A percentile compares a stretch with the other conserved stretches of the same genome.
Evolutionary conservation across 2,797 vertebrate species (phyloP).

Genomic region (Tapera naevia): DNA sequence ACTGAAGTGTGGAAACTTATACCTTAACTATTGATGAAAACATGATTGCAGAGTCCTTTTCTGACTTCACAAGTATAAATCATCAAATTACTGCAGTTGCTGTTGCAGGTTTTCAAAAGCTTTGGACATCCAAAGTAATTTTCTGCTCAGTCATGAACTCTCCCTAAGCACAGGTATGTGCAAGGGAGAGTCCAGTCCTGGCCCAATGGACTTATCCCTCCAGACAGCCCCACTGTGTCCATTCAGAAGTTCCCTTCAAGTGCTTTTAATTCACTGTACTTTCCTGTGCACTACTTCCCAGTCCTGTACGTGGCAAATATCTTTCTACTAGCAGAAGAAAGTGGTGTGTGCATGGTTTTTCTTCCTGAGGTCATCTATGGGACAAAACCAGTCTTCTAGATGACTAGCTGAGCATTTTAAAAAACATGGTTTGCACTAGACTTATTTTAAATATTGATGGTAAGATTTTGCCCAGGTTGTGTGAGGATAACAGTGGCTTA

Average conservation of each 20-base stretch:
- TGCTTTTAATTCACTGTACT: background rate
- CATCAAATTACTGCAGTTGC: background rate
- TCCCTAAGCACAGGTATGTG: no score
- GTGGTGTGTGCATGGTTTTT: slow-evolving; percentile 4
- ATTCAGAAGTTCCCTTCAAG: background rate
- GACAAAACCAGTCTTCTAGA: slow-evolving; percentile 19
- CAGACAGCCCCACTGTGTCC: background rate
- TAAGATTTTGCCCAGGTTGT: slow-evolving; percentile 52
- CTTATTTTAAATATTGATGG: slow-evolving; percentile 57
- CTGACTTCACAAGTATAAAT: background rate
- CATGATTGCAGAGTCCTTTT: background rate
- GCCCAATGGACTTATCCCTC: background rate
- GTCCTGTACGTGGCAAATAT: background rate
- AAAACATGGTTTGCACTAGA: background rate
- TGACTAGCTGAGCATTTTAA: slow-evolving; percentile 10
- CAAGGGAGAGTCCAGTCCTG: background rate
- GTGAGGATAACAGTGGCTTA: slow-evolving; percentile 58
- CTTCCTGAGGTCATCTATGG: slow-evolving; percentile 35
- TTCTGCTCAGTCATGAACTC: background rate
- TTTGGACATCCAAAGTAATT: background rate
- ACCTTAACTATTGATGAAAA: background rate
- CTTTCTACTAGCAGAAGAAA: slow-evolving; percentile 9
- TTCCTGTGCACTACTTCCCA: background rate
- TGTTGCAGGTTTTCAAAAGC: background rate
- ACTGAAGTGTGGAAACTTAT: background rate